Base-by-base conservation (phyloP, 1,140 invertebrate genomes). In the Lordiphosa collinella region DNA sequence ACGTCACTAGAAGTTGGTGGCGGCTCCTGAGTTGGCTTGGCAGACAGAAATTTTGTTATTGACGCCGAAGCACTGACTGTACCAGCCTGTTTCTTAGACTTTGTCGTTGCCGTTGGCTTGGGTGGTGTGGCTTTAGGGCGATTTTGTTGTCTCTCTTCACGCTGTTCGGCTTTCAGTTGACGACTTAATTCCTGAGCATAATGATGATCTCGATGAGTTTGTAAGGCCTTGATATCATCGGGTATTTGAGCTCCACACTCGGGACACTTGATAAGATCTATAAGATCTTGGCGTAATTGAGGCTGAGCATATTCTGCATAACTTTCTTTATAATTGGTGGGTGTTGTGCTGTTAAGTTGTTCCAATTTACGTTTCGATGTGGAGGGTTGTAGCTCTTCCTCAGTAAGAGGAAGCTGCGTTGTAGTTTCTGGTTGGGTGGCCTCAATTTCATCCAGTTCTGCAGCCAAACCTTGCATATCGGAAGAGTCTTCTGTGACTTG, bases 161-260 rank as follows among this genome's bases (percentile, higher is more conserved):
- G 68, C 54, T 67, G 87, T 38, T 87, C 86, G 8, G 37, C 36
- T 6, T 67, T 73, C 51, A 93, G 90, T 74, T 91, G 90, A 43
- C 90, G 90, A 73, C 90, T 91, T 11, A 93, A 61, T 50, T 91
- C 89, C 54, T 92, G 88, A 3, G 92, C 92, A 43, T 91, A 88
- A 86, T 93, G 92, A 70, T 91, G 92, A 85, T 93, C 92, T 9
- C 90, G 86, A 76, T 93, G 92, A 0, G 86, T 89, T 50, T 90
- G 87, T 13, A 91, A 75, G 22, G 90, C 85, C n/a, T 12, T 52
- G 0, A 50, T 4, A 50, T 87, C 80, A n/a, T 75, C 68, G 0
- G 67, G 69, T 40, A 88, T 44, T 35, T 90, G 68, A 0, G 70
- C 49, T 46, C 92, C 88, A 40, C 67, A 86, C 88, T 91, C 91